Base-by-base conservation (phyloP, 2,113 vertebrate species). In the Cyprinodon tularosa region DNA sequence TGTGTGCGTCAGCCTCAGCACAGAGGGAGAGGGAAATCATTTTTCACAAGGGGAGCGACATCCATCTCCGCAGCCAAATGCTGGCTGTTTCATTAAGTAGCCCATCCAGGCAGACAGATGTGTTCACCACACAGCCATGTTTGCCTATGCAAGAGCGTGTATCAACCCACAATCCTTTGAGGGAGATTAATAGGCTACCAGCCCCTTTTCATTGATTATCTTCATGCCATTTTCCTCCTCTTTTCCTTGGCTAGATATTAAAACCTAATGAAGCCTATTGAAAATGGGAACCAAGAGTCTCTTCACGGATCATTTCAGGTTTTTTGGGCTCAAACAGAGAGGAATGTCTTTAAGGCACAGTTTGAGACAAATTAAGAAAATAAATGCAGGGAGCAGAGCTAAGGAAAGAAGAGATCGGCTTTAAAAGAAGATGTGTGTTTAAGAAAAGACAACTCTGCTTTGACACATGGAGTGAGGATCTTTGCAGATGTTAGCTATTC, bases 191-290 rank as follows among this genome's bases (percentile, higher is more conserved):
- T 93, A 93, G 93, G 84, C 91, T 91, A 85, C 89, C 84, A 91
- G 89, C 83, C 87, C 90, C 89, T 91, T 93, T 91, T 90, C 93
- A 94, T 94, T 94, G 93, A 94, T 94, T 94, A 94, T 94, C 92
- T 94, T 87, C 82, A 91, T 81, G 85, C 91, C 84, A 93, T 92
- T 90, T 89, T 86, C 85, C 68, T 81, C 86, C 91, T 88, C 20
- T 85, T 81, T 89, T 84, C 82, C 84, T 82, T 81, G 83, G 90
- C 88, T 89, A 82, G 88, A 93, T 94, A 94, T 94, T 94, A 94
- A 94, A 95, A 94, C 93, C 91, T 94, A 94, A 94, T 95, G 94
- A 94, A 94, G 94, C 93, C 92, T 94, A 90, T 85, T 92, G 92
- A 92, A 92, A 89, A 92, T 65, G 83, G 80, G 87, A 92, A 90